Percentiles rank a stretch among this genome's conserved stretches.
phyloP scores from a whole-genome alignment of 2,888 invertebrate genomes.

The Melieria picta region DNA sequence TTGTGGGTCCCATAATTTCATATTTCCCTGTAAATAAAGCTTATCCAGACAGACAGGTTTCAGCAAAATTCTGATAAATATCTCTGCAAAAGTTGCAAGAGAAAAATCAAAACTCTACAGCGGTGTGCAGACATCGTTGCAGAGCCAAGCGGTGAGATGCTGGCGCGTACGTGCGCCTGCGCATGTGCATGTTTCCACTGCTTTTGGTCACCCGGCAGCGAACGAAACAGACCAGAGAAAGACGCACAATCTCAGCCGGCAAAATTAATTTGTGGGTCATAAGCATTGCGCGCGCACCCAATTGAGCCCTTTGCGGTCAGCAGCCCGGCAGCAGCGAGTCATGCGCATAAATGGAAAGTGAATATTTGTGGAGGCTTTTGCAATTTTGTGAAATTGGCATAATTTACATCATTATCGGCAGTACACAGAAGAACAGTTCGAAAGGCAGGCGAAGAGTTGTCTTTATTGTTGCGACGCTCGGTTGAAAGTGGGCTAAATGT shows the following conservation, averaged over 20 bases:
- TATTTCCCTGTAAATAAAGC: too few species aligned
- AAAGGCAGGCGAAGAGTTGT: too few species aligned
- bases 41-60: too few species aligned
- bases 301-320: slow-evolving; percentile 1
- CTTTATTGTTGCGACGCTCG: too few species aligned
- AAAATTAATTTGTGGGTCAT: slow-evolving; percentile 19
- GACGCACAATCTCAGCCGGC: neutral
- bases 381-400: neutral
- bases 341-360: slow-evolving; percentile 21
- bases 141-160: too few species aligned
- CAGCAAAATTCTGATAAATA: too few species aligned
- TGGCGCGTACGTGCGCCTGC: slow-evolving; percentile 1
- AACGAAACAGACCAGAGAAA: neutral
- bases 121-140: too few species aligned
- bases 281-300: slow-evolving; percentile 1
- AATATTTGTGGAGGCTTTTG: slow-evolving; percentile 4
- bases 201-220: neutral
- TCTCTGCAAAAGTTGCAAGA: too few species aligned
- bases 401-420: slow-evolving; percentile 9
- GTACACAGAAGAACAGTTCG: neutral
- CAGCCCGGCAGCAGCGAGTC: neutral
- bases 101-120: too few species aligned
- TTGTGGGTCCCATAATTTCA: too few species aligned
- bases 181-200: neutral
- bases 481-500: too few species aligned